phyloP scores from a whole-genome alignment of 2,113 vertebrate species.

The Gymnarchus niloticus region DNA sequence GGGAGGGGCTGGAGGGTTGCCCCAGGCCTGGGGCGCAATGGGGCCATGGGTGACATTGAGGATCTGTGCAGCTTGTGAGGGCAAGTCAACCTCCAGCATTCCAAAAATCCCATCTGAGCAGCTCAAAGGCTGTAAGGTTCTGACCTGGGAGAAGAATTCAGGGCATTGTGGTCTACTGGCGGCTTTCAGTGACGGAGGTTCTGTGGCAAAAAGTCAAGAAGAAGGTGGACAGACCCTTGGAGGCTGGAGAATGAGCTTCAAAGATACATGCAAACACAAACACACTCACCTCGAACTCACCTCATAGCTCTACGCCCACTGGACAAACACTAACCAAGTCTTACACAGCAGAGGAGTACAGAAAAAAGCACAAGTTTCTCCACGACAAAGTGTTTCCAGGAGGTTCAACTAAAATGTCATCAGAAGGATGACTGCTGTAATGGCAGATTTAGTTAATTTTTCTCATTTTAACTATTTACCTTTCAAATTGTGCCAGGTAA shows the following conservation, averaged over 20 bases:
- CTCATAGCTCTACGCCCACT: constrained; percentile 1
- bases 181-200: background rate
- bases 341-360: background rate
- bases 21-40: background rate
- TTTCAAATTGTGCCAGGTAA: background rate
- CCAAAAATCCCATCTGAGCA: background rate
- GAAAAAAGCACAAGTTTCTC: background rate
- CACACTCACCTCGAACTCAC: background rate
- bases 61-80: background rate
- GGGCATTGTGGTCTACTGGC: background rate
- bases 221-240: too few species aligned
- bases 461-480: background rate
- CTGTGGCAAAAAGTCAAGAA: background rate
- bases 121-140: background rate
- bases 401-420: background rate
- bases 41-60: background rate
- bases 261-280: constrained; percentile 4
- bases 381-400: constrained; percentile 4
- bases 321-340: background rate
- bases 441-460: background rate
- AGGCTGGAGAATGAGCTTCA: background rate
- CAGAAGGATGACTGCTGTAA: background rate
- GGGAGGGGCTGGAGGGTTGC: background rate
- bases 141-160: background rate
- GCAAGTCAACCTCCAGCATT: background rate